Evolutionary conservation across 2,113 vertebrate genomes (phyloP), one percentile per base, ranked within the genome.

Genomic region (Oncorhynchus masou): DNA sequence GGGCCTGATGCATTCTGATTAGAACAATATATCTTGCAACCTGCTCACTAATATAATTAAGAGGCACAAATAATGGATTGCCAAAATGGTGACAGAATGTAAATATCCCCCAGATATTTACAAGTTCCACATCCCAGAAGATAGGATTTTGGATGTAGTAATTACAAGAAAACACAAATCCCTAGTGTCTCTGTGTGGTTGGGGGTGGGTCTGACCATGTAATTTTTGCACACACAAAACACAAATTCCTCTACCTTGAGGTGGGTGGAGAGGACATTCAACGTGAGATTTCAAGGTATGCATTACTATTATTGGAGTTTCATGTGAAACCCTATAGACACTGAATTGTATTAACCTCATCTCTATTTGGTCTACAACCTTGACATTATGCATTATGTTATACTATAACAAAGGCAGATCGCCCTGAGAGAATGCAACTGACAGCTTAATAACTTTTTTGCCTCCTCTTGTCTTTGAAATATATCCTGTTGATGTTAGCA

Each of bases 31-130:
- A 29, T 49, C 20, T 72, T 45, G 7, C 49, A 59, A 73, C 62
- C 29, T 54, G 45, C 60, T 77, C 65, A 12, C 12, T 22, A 51
- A 72, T 27, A 66, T 31, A 76, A 64, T 76, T 70, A 27, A 76
- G 22, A 49, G 34, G 48, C 24, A 67, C 48, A 66, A 5, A 66
- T 7, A 68, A 68, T 67, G 66, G 65, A 73, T 73, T 73, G 59
- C 51, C 45, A 67, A 67, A 57, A 29, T 34, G n/a, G 13, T 19
- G 59, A 39, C 13, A 9, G 31, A 68, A 68, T 11, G 15, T 19
- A 11, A 39, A 54, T 62, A 22, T 62, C 11, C 59, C 27, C 3
- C 25, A 54, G 11, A 67, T n/a, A 19, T 19, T 34, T 27, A 70
- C 29, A 34, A 20, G 31, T 11, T 59, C 9, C 29, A 27, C 19